Evolutionary conservation across 1,140 invertebrate species (phyloP).

Genomic region (Zaprionus africanus): DNA sequence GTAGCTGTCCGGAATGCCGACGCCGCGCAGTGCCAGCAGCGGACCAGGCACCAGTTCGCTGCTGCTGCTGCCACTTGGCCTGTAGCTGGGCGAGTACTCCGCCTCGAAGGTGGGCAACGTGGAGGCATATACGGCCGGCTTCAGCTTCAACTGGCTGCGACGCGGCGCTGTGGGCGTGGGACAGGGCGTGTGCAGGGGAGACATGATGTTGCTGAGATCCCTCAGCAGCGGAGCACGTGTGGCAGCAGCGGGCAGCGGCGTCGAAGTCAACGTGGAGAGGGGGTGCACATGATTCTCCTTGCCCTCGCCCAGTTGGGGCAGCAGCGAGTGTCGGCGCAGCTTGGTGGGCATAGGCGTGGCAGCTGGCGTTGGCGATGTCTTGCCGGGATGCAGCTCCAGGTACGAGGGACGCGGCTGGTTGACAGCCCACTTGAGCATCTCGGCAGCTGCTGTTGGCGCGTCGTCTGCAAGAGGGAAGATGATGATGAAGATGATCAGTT

Average conservation of each 20-base stretch:
- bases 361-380: background rate
- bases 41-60: conserved; percentile 68
- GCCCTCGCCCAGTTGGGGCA: conserved; percentile 10
- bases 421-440: conserved; percentile 83
- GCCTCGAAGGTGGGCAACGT: conserved; percentile 75
- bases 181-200: conserved; percentile 20
- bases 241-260: conserved; percentile 62
- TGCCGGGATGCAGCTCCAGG: conserved; percentile 18
- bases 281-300: conserved; percentile 69
- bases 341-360: conserved; percentile 20
- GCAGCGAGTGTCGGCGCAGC: conserved; percentile 47
- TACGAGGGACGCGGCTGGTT: conserved; percentile 76
- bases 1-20: conserved; percentile 80
- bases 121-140: conserved; percentile 52
- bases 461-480: background rate
- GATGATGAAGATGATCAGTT: conserved; percentile 5
- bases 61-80: conserved; percentile 25
- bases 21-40: conserved; percentile 72
- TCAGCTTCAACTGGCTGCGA: conserved; percentile 1
- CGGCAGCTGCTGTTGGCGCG: conserved; percentile 9
- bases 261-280: conserved; percentile 61
- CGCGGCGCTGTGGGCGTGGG: conserved; percentile 14
- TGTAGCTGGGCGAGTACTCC: conserved; percentile 76
- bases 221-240: conserved; percentile 50
- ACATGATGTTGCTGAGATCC: conserved; percentile 75